phyloP scores from a whole-genome alignment of 1,140 invertebrate species.

The Sycophaga agraensis region DNA sequence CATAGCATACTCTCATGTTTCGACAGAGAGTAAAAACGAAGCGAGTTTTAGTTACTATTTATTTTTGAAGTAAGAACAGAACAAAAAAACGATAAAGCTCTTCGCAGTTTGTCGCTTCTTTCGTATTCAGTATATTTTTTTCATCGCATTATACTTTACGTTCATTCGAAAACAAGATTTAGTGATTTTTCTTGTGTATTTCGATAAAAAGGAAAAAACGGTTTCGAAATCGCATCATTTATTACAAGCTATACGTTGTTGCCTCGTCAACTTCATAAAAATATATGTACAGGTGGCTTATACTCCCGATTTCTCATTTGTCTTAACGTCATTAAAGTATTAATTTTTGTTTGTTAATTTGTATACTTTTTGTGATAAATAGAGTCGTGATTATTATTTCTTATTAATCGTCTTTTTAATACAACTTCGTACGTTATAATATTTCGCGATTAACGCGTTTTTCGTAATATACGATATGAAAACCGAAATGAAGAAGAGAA shows the following conservation, averaged over 20 bases:
- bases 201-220: conserved; percentile 20
- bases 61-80: conserved; percentile 6
- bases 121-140: conserved; percentile 23
- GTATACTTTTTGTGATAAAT: conserved; percentile 19
- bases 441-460: conserved; percentile 16
- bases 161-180: conserved; percentile 12
- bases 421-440: conserved; percentile 14
- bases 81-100: conserved; percentile 23
- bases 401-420: conserved; percentile 29
- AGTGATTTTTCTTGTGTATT: conserved; percentile 2
- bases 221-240: conserved; percentile 35
- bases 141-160: conserved; percentile 1
- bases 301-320: conserved; percentile 30
- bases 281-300: conserved; percentile 53
- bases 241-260: conserved; percentile 55
- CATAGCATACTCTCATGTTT: conserved; percentile 23
- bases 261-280: conserved; percentile 57
- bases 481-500: conserved; percentile 29
- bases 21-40: conserved; percentile 28
- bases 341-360: conserved; percentile 19
- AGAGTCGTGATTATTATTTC: conserved; percentile 11
- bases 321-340: conserved; percentile 25
- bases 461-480: conserved; percentile 21
- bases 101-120: conserved; percentile 20
- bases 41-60: conserved; percentile 15